Percentiles rank a stretch among this genome's conserved stretches.
Conservation (phyloP, 1,140 invertebrate species). For the Brachionus angularis region DNA sequence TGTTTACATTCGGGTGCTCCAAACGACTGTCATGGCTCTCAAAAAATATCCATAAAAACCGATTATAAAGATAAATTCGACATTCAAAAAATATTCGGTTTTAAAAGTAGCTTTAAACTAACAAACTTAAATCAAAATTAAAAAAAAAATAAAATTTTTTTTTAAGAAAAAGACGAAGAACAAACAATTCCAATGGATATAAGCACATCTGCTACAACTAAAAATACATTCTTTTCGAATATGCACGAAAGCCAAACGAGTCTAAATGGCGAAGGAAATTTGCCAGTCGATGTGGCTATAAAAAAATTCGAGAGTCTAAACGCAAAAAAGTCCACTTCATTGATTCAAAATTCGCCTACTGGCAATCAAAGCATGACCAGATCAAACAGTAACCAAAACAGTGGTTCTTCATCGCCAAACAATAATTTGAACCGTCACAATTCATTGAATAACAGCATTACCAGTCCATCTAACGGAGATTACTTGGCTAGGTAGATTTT, state of each 20-base stretch:
- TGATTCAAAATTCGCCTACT: not conserved
- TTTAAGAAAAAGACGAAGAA: slow-evolving; percentile 30
- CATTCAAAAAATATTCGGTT: slow-evolving; percentile 32
- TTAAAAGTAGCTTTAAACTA: not conserved
- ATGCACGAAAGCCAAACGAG: too few relatives aligned
- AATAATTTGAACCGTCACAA: not conserved
- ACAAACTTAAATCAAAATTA: not conserved
- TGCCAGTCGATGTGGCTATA: slow-evolving; percentile 25
- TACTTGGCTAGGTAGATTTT: too few relatives aligned
- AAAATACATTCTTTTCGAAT: too few relatives aligned
- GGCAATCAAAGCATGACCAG: too few relatives aligned
- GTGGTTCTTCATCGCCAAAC: not conserved
- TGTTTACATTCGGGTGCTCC: not conserved
- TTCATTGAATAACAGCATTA: not conserved
- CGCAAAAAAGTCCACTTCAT: not conserved
- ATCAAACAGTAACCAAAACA: not conserved
- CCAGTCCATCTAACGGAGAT: too few relatives aligned
- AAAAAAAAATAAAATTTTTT: not conserved
- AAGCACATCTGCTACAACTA: not conserved
- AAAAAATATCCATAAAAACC: slow-evolving; percentile 34
- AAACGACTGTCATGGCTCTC: slow-evolving; percentile 21
- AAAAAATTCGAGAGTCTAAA: slow-evolving; percentile 40
- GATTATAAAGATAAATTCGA: slow-evolving; percentile 42
- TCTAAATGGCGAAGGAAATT: slow-evolving; percentile 14
- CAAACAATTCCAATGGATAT: not conserved